These are phyloP conservation scores for Clangula hyemalis DNA, from an alignment of 2,797 vertebrate genomes.

Conservation along the genomic window DNA sequence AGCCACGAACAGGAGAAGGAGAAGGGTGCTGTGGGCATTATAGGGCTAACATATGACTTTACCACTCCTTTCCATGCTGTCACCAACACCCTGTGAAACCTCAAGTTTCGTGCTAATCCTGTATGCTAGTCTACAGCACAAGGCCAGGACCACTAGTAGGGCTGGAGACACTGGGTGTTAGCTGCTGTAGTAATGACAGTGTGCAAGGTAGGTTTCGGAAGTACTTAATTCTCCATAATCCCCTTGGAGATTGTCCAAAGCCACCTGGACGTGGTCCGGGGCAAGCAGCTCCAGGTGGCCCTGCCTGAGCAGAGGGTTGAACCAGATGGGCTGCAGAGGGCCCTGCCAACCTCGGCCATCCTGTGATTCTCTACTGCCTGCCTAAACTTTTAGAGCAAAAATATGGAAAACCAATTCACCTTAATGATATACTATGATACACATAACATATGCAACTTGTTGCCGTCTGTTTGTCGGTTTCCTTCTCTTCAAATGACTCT, in stretches of 20 bases:
- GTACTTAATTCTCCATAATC: background rate
- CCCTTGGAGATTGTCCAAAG: background rate
- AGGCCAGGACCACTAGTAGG: background rate
- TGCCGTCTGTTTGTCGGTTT: background rate
- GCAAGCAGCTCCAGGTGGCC: background rate
- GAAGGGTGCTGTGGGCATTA: background rate
- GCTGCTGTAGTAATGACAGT: background rate
- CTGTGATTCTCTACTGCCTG: background rate
- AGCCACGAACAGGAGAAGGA: background rate
- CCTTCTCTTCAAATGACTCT: background rate
- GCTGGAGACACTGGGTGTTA: background rate
- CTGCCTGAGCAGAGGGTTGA: background rate
- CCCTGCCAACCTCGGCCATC: background rate
- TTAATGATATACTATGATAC: background rate
- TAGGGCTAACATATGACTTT: background rate
- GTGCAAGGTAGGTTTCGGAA: background rate
- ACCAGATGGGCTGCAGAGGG: background rate
- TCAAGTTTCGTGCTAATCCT: background rate
- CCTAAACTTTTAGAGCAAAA: background rate
- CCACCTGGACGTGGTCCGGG: too few relatives aligned
- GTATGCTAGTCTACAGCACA: accelerated
- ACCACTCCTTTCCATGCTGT: background rate
- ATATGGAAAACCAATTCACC: accelerated
- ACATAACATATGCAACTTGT: background rate
- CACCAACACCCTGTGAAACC: background rate